Evolutionary conservation across 2,888 invertebrate genomes (phyloP).

Genomic region (Eristalis pertinax): DNA sequence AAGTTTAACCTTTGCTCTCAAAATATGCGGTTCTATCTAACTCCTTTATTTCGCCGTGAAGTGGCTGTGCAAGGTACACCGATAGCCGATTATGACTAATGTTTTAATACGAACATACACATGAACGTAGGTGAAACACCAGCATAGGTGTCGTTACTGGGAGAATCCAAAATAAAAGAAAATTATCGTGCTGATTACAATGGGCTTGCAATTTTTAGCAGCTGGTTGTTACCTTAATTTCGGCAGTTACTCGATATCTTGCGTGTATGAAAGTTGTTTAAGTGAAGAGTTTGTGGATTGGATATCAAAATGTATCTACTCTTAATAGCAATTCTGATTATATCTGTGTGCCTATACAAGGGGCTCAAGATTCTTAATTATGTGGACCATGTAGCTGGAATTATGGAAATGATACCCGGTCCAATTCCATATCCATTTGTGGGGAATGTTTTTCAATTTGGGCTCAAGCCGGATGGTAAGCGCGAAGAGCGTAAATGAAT

Average conservation of each 20-base stretch:
- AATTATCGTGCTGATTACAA: not conserved
- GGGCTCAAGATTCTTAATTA: conserved; percentile 77
- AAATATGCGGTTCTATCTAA: not conserved
- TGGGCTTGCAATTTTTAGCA: not conserved
- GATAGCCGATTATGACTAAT: not conserved
- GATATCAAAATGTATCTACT: conserved; percentile 75
- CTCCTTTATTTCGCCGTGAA: not conserved
- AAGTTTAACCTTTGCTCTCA: not conserved
- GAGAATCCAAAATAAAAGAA: not conserved
- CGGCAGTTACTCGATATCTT: conserved; percentile 27
- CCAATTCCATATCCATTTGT: conserved; percentile 78
- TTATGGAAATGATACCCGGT: conserved; percentile 79
- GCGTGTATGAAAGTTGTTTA: conserved; percentile 24
- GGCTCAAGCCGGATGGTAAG: conserved; percentile 77
- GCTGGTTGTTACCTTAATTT: not conserved
- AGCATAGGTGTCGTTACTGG: not conserved
- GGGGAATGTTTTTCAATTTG: conserved; percentile 78
- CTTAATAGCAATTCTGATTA: conserved; percentile 74
- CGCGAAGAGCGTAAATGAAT: conserved; percentile 5
- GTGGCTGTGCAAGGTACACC: not conserved
- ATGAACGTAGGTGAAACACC: not conserved
- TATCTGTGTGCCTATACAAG: conserved; percentile 76
- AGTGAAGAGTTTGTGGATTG: not conserved
- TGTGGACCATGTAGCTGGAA: conserved; percentile 78
- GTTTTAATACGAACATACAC: not conserved